A percentile compares a stretch with the other conserved stretches of the same genome.
Conservation (phyloP, 2,888 invertebrate genomes). For the Sarcophaga variegata region DNA sequence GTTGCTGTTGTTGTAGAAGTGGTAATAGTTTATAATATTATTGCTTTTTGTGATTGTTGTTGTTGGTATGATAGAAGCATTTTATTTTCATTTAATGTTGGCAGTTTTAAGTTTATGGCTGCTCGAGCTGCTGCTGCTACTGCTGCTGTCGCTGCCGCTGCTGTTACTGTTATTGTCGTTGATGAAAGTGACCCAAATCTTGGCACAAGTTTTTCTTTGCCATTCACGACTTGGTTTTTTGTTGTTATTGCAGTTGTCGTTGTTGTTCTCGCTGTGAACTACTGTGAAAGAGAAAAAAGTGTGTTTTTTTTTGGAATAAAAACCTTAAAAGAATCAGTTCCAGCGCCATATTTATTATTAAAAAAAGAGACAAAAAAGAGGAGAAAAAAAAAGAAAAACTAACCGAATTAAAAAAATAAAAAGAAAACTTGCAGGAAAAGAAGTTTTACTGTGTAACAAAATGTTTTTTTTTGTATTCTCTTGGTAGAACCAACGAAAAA, state of each 20-base stretch:
- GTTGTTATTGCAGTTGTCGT: background rate
- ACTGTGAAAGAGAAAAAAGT: background rate
- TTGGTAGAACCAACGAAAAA: constrained; percentile 18
- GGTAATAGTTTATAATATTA: constrained; percentile 28
- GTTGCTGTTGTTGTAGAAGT: constrained; percentile 63
- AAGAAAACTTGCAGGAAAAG: background rate
- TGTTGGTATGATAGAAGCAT: constrained; percentile 10
- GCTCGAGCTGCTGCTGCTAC: constrained; percentile 46
- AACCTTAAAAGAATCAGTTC: constrained; percentile 44
- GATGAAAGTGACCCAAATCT: constrained; percentile 77
- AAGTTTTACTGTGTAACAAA: constrained; percentile 24
- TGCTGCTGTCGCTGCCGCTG: constrained; percentile 53
- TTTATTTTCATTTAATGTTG: constrained; percentile 65
- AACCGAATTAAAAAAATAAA: constrained; percentile 29
- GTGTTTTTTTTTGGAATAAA: background rate
- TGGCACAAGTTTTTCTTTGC: constrained; percentile 63
- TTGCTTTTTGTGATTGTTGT: constrained; percentile 70
- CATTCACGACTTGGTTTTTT: constrained; percentile 16
- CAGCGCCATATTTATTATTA: constrained; percentile 52
- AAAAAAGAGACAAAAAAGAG: constrained; percentile 7
- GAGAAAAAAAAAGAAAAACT: constrained; percentile 11
- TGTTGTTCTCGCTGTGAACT: constrained; percentile 2
- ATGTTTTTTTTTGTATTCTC: background rate
- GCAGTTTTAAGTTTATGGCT: constrained; percentile 67
- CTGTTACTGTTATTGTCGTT: constrained; percentile 70